Evolutionary conservation across 2,113 vertebrate genomes (phyloP).

Genomic region (Turnix velox): DNA sequence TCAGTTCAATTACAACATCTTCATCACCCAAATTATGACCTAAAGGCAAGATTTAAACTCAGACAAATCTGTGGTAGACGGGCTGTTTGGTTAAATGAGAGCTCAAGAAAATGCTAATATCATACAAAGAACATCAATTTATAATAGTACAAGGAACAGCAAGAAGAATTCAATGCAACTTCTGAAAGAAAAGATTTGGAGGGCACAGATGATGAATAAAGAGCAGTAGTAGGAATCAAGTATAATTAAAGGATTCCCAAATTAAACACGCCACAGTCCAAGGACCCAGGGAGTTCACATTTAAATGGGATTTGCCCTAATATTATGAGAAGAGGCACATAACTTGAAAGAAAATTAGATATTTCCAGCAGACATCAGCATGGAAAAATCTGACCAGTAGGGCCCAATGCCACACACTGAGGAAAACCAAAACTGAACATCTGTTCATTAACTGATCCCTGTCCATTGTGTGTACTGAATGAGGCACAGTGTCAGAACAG

Average conservation of each 20-base stretch:
- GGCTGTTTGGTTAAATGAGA: not conserved
- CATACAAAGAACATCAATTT: not conserved
- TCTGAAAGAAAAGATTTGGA: not conserved
- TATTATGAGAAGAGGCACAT: not conserved
- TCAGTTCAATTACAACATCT: not conserved
- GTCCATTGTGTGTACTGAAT: not conserved
- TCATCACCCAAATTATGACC: not conserved
- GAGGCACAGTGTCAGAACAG: not conserved
- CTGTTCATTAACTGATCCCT: conserved; percentile 20
- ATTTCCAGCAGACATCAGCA: not conserved
- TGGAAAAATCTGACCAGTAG: not conserved
- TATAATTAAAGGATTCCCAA: not conserved
- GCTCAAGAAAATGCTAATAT: not conserved
- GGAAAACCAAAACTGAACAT: conserved; percentile 18
- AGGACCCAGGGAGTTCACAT: not conserved
- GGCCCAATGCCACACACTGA: not conserved
- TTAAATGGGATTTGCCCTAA: not conserved
- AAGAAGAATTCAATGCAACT: not conserved
- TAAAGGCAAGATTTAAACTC: not conserved
- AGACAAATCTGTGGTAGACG: not conserved
- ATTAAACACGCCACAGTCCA: fast-evolving
- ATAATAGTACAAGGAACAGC: not conserved
- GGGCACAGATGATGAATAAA: not conserved
- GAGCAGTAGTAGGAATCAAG: not conserved
- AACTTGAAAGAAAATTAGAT: not conserved